Evolutionary conservation across 92 coral and sea anemone species (phyloP).

Genomic region (Parazoanthus swiftii): DNA sequence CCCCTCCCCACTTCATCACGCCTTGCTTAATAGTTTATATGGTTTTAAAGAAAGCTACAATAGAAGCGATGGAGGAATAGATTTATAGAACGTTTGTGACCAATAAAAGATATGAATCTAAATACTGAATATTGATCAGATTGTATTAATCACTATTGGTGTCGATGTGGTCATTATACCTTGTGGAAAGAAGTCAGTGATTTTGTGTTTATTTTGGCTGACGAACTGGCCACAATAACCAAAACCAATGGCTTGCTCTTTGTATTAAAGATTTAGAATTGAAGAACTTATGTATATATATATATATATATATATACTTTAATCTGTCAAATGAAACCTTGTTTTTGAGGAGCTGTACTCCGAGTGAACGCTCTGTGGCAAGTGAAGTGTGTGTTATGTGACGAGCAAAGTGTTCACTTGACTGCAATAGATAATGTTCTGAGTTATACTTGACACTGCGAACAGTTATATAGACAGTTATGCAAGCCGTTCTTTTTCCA

Average conservation of each 20-base stretch:
- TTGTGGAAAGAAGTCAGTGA: background rate
- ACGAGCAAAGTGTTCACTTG: background rate
- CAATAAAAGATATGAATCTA: background rate
- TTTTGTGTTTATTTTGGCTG: slow-evolving; percentile 4
- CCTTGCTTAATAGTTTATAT: background rate
- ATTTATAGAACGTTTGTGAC: background rate
- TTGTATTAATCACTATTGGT: background rate
- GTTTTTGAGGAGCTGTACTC: slow-evolving; percentile 3
- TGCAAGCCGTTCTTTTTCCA: background rate
- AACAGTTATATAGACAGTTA: background rate
- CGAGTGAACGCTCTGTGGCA: slow-evolving; percentile 10
- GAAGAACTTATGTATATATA: no score
- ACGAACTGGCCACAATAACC: background rate
- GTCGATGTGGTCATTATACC: background rate
- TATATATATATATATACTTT: slow-evolving; percentile 23
- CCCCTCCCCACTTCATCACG: background rate
- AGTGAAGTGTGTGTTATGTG: background rate
- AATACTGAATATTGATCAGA: background rate
- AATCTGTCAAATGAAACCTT: background rate
- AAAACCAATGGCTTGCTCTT: background rate
- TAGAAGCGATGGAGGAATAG: background rate
- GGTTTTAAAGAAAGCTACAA: background rate
- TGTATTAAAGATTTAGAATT: slow-evolving; percentile 19
- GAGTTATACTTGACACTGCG: background rate
- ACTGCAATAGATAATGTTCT: background rate